Percentiles rank a stretch among this genome's conserved stretches.
These are phyloP conservation scores for Athalia cordata DNA, from an alignment of 2,888 invertebrate genomes.

Conservation along the genomic window DNA sequence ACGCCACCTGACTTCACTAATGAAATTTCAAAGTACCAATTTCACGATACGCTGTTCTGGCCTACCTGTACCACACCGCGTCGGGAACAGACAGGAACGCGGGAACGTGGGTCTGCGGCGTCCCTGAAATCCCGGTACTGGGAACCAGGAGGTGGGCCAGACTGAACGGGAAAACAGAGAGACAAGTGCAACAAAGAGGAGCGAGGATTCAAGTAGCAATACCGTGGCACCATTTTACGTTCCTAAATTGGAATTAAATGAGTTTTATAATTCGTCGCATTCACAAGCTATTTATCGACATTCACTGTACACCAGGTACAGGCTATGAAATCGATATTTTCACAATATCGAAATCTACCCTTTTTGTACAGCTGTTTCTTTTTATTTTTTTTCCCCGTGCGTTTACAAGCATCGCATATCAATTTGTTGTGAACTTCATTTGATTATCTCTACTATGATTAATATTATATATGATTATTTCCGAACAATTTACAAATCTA, in stretches of 20 bases:
- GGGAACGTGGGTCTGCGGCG: not conserved
- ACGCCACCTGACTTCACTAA: slow-evolving; percentile 73
- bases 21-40: slow-evolving; percentile 73
- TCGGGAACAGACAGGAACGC: slow-evolving; percentile 17
- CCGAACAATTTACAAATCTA: too few species aligned
- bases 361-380: slow-evolving; percentile 29
- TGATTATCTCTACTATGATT: not conserved
- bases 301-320: slow-evolving; percentile 9
- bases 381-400: not conserved
- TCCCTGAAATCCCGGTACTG: too few species aligned
- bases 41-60: slow-evolving; percentile 69
- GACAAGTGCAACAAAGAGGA: slow-evolving; percentile 27
- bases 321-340: slow-evolving; percentile 22
- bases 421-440: not conserved
- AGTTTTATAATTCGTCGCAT: slow-evolving; percentile 51
- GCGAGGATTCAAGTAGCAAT: slow-evolving; percentile 59
- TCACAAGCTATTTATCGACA: slow-evolving; percentile 24
- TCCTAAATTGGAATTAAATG: slow-evolving; percentile 65
- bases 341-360: slow-evolving; percentile 47
- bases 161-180: slow-evolving; percentile 26
- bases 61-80: slow-evolving; percentile 55
- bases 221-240: slow-evolving; percentile 58
- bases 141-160: not conserved
- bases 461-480: too few species aligned
- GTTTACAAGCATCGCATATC: not conserved